Conservation (phyloP, 37 sponge, comb jelly and placozoan genomes). For the Lycopodina hypogea region DNA sequence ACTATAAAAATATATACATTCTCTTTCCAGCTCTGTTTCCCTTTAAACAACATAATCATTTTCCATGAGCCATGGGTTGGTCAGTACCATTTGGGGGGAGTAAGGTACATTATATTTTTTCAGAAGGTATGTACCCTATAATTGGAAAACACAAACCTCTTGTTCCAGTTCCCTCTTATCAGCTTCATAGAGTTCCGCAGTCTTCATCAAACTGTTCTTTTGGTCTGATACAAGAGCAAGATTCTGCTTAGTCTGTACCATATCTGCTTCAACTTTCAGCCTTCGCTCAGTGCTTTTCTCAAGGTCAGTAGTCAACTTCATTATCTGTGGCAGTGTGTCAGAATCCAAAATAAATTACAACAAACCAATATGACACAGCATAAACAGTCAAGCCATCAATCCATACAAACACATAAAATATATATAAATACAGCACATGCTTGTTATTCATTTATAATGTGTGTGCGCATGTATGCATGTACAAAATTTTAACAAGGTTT, state of each 20-base stretch:
- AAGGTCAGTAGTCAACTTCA: constrained; percentile 22
- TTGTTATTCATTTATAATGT: too few relatives aligned
- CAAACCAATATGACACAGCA: neutral
- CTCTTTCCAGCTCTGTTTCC: too few relatives aligned
- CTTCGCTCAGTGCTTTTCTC: constrained; percentile 4
- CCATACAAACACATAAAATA: too few relatives aligned
- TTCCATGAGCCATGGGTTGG: too few relatives aligned
- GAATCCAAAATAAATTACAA: neutral
- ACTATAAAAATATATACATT: too few relatives aligned
- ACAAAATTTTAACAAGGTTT: too few relatives aligned
- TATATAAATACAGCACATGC: too few relatives aligned
- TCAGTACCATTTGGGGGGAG: too few relatives aligned
- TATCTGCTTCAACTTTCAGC: neutral
- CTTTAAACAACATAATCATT: too few relatives aligned
- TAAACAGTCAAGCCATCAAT: neutral
- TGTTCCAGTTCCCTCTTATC: constrained; percentile 65
- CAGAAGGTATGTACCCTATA: too few relatives aligned
- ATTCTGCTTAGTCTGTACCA: constrained; percentile 29
- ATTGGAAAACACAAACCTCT: constrained; percentile 20
- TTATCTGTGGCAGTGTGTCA: constrained; percentile 15
- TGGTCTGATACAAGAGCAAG: constrained; percentile 15
- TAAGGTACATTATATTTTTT: too few relatives aligned
- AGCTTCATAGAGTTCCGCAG: constrained; percentile 43
- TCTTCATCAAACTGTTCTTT: constrained; percentile 50
- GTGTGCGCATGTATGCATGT: too few relatives aligned